phyloP scores from a whole-genome alignment of 1,140 invertebrate species.

The Argopecten irradians region DNA sequence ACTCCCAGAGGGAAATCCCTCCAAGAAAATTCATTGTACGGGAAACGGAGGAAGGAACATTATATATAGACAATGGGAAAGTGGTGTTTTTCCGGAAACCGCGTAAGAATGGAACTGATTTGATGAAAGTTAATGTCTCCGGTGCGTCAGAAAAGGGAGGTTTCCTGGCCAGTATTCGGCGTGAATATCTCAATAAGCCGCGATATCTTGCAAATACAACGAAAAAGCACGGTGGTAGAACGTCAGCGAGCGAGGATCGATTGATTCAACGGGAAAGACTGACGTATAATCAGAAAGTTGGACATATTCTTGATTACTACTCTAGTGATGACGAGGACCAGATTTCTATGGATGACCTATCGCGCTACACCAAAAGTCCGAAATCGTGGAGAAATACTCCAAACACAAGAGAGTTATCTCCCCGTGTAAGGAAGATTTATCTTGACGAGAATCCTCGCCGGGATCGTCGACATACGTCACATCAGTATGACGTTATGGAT shows the following conservation, averaged over 20 bases:
- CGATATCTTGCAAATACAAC: conserved; percentile 44
- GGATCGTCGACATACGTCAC: conserved; percentile 33
- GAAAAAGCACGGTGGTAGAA: conserved; percentile 17
- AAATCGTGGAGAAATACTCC: conserved; percentile 19
- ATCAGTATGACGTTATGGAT: neutral
- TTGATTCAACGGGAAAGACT: conserved; percentile 52
- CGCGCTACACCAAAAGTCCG: conserved; percentile 38
- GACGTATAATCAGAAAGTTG: conserved; percentile 62
- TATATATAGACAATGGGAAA: conserved; percentile 64
- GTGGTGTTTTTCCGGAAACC: conserved; percentile 59
- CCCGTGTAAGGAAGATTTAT: conserved; percentile 48
- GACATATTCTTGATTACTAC: conserved; percentile 64
- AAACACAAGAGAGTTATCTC: conserved; percentile 28
- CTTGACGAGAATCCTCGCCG: conserved; percentile 32
- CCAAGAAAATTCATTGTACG: conserved; percentile 54
- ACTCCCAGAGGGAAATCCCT: conserved; percentile 32
- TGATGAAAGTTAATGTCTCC: conserved; percentile 51
- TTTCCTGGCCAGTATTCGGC: conserved; percentile 61
- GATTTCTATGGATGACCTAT: conserved; percentile 36
- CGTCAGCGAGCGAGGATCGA: conserved; percentile 33
- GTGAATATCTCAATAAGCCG: conserved; percentile 62
- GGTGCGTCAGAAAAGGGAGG: conserved; percentile 46
- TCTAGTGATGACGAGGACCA: conserved; percentile 49
- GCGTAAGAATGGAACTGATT: conserved; percentile 51
- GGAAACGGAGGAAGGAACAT: conserved; percentile 54